Evolutionary conservation across 2,888 invertebrate genomes (phyloP).

Genomic region (Trichopria drosophilae): DNA sequence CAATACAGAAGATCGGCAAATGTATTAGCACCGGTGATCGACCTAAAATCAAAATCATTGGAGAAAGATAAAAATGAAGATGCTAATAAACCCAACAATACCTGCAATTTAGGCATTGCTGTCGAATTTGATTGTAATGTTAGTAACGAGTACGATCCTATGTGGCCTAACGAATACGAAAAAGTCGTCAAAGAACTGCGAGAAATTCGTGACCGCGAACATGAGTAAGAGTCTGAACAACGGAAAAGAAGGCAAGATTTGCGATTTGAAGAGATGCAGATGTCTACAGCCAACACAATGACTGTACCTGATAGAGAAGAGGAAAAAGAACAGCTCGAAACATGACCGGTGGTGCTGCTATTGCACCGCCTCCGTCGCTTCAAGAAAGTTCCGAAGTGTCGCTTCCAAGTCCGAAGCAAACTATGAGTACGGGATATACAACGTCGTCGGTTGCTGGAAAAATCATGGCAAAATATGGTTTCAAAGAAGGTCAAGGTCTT

Average conservation of each 20-base stretch:
- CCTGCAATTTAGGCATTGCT: slow-evolving; percentile 52
- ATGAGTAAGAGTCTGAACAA: slow-evolving; percentile 66
- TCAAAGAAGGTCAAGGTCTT: slow-evolving; percentile 95
- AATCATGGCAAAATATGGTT: slow-evolving; percentile 99
- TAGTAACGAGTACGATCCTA: slow-evolving; percentile 95
- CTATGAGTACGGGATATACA: slow-evolving; percentile 62
- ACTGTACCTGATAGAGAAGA: slow-evolving; percentile 52
- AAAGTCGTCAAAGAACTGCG: slow-evolving; percentile 85
- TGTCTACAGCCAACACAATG: slow-evolving; percentile 47
- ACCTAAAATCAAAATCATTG: slow-evolving; percentile 68
- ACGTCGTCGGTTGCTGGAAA: slow-evolving; percentile 92
- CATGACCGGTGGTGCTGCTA: slow-evolving; percentile 80
- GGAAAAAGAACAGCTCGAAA: slow-evolving; percentile 48
- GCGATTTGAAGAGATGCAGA: slow-evolving; percentile 57
- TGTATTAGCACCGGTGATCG: slow-evolving; percentile 78
- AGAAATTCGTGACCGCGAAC: slow-evolving; percentile 71
- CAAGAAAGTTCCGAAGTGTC: slow-evolving; percentile 65
- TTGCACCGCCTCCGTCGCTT: slow-evolving; percentile 93
- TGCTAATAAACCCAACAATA: slow-evolving; percentile 36
- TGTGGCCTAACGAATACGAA: slow-evolving; percentile 98
- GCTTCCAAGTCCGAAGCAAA: slow-evolving; percentile 51
- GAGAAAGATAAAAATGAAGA: slow-evolving; percentile 52
- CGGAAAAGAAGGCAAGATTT: slow-evolving; percentile 59
- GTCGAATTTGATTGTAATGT: slow-evolving; percentile 85
- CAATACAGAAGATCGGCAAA: slow-evolving; percentile 70